Evolutionary conservation across 1,140 invertebrate genomes (phyloP), one percentile per base, ranked within the genome.

Genomic region (Eumeta japonica): DNA sequence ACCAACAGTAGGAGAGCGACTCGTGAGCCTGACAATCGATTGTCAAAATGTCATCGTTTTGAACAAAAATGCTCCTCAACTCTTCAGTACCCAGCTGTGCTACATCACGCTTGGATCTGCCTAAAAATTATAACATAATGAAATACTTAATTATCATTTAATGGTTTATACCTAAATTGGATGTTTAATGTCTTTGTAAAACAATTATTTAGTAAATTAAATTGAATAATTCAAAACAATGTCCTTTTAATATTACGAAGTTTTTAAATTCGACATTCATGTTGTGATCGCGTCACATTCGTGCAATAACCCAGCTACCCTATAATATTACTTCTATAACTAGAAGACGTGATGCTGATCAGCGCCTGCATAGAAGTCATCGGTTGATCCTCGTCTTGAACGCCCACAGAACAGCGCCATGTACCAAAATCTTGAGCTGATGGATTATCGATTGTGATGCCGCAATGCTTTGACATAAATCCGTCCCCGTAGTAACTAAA

Each of bases 401-500:
- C 45, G 3, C 74, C 71, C 2, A 76, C 51, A 3, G 62, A 65
- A 35, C 74, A 76, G 3, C 63, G 52, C 74, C 74, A 76, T 7
- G 56, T 62, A 3, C 55, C 57, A 32, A 56, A 70, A 39, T 71
- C 70, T 7, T 41, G 17, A 0, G 39, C n/a, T 5, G 45, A 54
- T 3, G 63, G 60, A 1, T 47, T 41, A 37, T 73, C 61, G 35
- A 76, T 57, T 1, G 66, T 75, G 40, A 76, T 59, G 2, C 74
- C 74, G 40, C 74, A 76, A 17, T 76, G 51, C 18, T 55, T 62
- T 3, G 47, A 37, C 9, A 28, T 35, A 31, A 76, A 67, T 3
- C 74, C 71, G 10, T 63, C 43, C 3, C 74, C 74, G 29, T 63
- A 75, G 41, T 76, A 76, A 32, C 74, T 76, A 42, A 18, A 50